Base-by-base conservation (phyloP, 2,113 vertebrate species). In the Melanocharis versteri region DNA sequence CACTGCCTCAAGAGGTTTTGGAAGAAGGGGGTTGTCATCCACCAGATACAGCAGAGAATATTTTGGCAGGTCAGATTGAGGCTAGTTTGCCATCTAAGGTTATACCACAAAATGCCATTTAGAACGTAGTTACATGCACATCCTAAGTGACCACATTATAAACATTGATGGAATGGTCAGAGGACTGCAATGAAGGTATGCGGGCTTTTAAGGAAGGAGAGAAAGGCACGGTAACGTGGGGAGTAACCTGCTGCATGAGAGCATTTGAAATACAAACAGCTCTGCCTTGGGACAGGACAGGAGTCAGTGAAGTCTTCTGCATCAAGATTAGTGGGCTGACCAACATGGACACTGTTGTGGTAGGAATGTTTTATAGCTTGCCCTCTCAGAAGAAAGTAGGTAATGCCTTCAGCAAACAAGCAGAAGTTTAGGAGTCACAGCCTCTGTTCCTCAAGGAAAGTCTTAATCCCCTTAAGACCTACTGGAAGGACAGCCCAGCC, bases 181-280 rank as follows among this genome's bases (percentile, higher is more conserved):
- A 50, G 8, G 11, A 35, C 10, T 72, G 47, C 19, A 57, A 42
- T 15, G 30, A 37, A 26, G 4, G 15, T 13, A 45, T 26, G 26
- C 0, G 0, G 33, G 28, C 9, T 71, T 81, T 69, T 58, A 57
- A 53, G 44, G 27, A 69, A 42, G 50, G 4, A 53, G 50, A n/a
- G 22, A 27, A 30, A 62, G 39, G 19, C 26, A 57, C 1, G 0
- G 20, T 2, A 2, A 86, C 26, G 30, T 37, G 4, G 22, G 5
- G n/a, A 62, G 31, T 2, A 4, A 51, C 7, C 14, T 57, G 26
- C 42, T 51, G 6, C 17, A 31, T 27, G 20, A 51, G 12, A 86
- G n/a, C 37, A 51, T 10, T 33, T 37, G n/a, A 57, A 89, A 71
- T 39, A 16, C 40, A 66, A 53, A 53, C 27, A 71, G 35, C 24